Percentiles rank a stretch among this genome's conserved stretches.
Conservation (phyloP, 2,113 vertebrate genomes). For the Microcebus tavaratra region DNA sequence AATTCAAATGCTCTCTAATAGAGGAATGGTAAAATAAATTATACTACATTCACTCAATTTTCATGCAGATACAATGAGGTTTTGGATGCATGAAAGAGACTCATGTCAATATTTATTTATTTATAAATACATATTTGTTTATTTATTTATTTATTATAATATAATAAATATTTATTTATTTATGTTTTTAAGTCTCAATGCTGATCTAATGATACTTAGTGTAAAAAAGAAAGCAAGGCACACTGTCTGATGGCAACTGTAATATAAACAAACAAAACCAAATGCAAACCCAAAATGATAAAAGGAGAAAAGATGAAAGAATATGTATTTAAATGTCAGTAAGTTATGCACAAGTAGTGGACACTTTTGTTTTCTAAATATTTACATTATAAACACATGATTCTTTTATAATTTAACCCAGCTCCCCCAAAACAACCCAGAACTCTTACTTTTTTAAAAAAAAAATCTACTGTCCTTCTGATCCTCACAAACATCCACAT, state of each 20-base stretch:
- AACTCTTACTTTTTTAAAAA: background rate
- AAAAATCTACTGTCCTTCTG: background rate
- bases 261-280: background rate
- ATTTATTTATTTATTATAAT: no score
- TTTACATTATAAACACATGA: background rate
- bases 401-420: background rate
- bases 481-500: background rate
- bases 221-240: background rate
- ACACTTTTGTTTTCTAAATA: background rate
- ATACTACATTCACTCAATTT: background rate
- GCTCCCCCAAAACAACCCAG: background rate
- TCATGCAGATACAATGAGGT: background rate
- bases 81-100: background rate
- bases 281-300: background rate
- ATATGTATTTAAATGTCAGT: background rate
- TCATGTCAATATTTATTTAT: background rate
- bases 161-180: no score
- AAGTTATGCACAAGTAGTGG: background rate
- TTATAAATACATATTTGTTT: no score
- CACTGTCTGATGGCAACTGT: background rate
- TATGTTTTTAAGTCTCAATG: no score
- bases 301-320: background rate
- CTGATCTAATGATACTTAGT: background rate
- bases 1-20: background rate
- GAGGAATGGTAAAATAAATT: background rate